phyloP scores from a whole-genome alignment of 2,888 invertebrate species.

The Heliconius ismenius region DNA sequence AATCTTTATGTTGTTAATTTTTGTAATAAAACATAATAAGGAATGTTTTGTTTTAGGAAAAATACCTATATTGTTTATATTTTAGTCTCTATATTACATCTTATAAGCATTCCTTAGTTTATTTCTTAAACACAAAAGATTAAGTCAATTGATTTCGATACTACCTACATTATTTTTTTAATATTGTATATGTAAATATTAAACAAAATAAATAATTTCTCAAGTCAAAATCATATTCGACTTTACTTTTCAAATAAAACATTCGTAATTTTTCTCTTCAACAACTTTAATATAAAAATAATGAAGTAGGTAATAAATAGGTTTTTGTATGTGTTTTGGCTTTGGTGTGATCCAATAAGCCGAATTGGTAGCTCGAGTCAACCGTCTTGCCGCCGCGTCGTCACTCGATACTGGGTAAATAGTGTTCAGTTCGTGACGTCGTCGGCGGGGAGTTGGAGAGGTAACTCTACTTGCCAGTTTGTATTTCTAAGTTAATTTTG shows the following conservation, averaged over 20 bases:
- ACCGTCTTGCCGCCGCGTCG: constrained; percentile 53
- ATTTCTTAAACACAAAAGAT: not conserved
- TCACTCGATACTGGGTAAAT: constrained; percentile 43
- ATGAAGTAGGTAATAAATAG: not conserved
- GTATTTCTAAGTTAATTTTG: constrained; percentile 9
- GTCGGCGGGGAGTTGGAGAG: not conserved
- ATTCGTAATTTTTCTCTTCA: not conserved
- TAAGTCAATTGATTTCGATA: not conserved
- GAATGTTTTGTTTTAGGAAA: not conserved
- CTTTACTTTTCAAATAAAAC: too few relatives aligned
- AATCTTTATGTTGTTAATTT: not conserved
- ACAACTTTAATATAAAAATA: not conserved
- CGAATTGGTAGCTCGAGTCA: constrained; percentile 62
- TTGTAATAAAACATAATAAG: not conserved
- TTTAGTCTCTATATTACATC: not conserved
- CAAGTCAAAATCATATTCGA: too few relatives aligned
- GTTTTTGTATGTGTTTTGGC: constrained; percentile 35
- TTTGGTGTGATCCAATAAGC: constrained; percentile 58
- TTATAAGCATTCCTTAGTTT: too few relatives aligned
- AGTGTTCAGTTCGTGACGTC: constrained; percentile 30
- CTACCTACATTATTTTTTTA: too few relatives aligned
- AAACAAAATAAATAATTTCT: too few relatives aligned
- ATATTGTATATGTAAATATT: too few relatives aligned
- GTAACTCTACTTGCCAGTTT: constrained; percentile 5
- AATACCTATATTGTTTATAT: not conserved